phyloP scores from a whole-genome alignment of 2,797 vertebrate species.

The Peromyscus melanophrys region DNA sequence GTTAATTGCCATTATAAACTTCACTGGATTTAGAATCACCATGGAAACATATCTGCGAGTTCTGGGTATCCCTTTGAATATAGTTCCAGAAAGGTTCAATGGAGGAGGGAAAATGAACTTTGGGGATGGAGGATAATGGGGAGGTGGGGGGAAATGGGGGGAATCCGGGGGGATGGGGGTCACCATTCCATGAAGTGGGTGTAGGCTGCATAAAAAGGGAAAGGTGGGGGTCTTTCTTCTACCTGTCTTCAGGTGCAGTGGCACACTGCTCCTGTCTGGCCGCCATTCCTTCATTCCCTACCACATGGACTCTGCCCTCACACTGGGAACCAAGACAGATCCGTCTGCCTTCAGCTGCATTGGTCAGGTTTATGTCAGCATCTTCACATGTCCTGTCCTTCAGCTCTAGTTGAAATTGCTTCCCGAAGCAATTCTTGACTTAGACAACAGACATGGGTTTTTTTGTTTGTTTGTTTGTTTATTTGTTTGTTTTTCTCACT shows the following conservation, averaged over 20 bases:
- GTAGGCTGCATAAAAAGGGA: no score
- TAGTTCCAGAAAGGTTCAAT: background rate
- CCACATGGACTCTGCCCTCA: background rate
- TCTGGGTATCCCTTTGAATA: background rate
- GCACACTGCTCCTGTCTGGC: background rate
- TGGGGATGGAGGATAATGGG: no score
- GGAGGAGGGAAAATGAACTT: background rate
- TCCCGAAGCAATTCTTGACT: background rate
- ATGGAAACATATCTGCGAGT: background rate
- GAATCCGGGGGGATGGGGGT: accelerated
- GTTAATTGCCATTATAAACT: background rate
- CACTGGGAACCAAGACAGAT: no score
- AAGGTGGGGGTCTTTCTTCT: background rate
- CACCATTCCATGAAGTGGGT: background rate
- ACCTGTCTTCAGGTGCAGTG: background rate
- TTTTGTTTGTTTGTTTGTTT: background rate
- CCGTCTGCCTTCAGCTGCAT: background rate
- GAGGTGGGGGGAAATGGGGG: no score
- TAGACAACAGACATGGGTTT: background rate
- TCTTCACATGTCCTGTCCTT: background rate
- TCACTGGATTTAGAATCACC: background rate
- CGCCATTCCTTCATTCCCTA: background rate
- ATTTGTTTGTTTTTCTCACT: background rate
- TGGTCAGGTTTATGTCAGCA: background rate
- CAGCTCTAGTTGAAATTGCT: background rate